phyloP scores from a whole-genome alignment of 2,888 invertebrate species.

The Rhagonycha lutea region DNA sequence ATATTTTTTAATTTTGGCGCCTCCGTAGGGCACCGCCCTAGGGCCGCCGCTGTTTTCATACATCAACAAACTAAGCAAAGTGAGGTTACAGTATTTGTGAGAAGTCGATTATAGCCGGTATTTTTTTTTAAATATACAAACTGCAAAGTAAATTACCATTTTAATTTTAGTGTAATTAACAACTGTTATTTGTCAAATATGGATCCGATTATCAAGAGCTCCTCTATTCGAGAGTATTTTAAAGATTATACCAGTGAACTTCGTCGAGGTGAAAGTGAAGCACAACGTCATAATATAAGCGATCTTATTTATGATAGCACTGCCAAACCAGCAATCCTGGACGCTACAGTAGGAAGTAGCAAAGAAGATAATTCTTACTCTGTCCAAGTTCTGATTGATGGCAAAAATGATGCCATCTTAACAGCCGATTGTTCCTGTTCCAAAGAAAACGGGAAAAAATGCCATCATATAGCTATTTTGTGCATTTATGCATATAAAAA shows the following conservation, averaged over 20 bases:
- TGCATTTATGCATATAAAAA: not conserved
- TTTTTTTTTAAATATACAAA: not conserved
- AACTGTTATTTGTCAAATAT: not conserved
- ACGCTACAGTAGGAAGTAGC: not conserved
- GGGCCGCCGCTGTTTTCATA: too few relatives aligned
- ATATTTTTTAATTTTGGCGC: too few relatives aligned
- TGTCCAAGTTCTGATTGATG: not conserved
- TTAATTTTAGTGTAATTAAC: not conserved
- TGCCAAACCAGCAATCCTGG: not conserved
- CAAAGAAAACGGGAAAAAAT: not conserved
- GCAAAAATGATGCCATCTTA: not conserved
- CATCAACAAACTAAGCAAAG: too few relatives aligned
- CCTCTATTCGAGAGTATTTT: not conserved
- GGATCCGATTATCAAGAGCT: not conserved
- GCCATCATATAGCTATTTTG: not conserved
- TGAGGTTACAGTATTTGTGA: too few relatives aligned
- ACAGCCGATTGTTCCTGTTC: not conserved
- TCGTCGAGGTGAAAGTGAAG: not conserved
- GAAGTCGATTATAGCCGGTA: not conserved
- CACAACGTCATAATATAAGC: not conserved
- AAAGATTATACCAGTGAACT: not conserved
- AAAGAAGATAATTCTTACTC: not conserved
- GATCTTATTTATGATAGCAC: not conserved
- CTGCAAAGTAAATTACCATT: not conserved
- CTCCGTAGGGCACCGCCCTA: too few relatives aligned